Evolutionary conservation across 2,113 vertebrate genomes (phyloP).

Genomic region (Prunella fulvescens): DNA sequence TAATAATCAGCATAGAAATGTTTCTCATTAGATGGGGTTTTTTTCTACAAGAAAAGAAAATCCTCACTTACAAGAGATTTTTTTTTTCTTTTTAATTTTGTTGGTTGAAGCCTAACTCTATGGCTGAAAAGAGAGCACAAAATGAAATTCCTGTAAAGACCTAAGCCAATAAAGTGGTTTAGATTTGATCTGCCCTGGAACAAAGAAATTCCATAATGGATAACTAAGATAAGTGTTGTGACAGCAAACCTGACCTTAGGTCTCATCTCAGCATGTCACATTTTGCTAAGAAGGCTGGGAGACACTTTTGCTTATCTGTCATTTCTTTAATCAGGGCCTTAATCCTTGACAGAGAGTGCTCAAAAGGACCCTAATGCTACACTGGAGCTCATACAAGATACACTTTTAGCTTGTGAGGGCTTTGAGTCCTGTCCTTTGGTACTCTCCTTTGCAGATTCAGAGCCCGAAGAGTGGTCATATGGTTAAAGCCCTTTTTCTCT

Average conservation of each 20-base stretch:
- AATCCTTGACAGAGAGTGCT: background rate
- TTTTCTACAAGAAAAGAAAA: background rate
- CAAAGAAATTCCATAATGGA: background rate
- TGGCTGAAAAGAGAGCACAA: background rate
- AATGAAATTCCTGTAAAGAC: background rate
- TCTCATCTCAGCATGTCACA: background rate
- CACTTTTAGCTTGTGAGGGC: background rate
- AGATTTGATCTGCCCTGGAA: background rate
- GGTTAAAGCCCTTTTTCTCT: background rate
- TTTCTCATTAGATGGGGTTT: background rate
- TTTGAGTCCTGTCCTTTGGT: background rate
- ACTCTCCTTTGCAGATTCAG: background rate
- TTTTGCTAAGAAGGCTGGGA: background rate
- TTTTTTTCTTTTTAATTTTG: background rate
- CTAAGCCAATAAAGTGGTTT: background rate
- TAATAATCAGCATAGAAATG: background rate
- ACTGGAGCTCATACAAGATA: background rate
- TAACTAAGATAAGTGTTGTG: background rate
- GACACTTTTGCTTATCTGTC: background rate
- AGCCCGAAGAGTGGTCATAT: background rate
- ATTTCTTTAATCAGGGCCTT: background rate
- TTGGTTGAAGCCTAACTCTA: background rate
- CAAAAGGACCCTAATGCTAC: background rate
- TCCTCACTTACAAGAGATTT: background rate
- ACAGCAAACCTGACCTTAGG: background rate